Evolutionary conservation across 2,797 vertebrate species (phyloP).

Genomic region (Pachyuromys duprasi): DNA sequence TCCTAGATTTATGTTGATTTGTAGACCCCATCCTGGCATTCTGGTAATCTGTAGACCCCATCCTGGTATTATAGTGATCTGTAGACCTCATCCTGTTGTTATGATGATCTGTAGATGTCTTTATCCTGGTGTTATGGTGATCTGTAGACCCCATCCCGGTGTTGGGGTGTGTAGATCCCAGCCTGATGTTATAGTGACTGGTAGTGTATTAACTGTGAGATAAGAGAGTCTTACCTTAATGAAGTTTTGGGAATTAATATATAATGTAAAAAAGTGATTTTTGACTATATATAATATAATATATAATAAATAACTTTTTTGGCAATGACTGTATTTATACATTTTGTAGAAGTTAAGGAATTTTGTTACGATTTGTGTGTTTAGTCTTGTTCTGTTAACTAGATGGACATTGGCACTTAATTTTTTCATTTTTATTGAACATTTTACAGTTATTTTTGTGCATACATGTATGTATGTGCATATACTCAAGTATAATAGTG

Average conservation of each 20-base stretch:
- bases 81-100: background rate
- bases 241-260: background rate
- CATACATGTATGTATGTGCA: no score
- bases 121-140: background rate
- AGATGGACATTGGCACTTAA: background rate
- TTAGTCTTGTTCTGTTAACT: conserved; percentile 22
- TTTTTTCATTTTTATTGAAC: conserved; percentile 39
- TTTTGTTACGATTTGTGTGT: conserved; percentile 14
- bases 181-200: background rate
- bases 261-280: conserved; percentile 27
- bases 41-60: background rate
- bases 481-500: no score
- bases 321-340: conserved; percentile 17
- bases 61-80: background rate
- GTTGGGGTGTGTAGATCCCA: background rate
- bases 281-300: background rate
- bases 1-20: background rate
- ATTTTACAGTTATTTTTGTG: background rate
- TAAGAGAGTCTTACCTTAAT: background rate
- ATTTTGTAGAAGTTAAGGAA: conserved; percentile 19
- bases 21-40: background rate
- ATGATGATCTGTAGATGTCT: background rate
- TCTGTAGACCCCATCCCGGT: background rate
- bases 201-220: background rate
- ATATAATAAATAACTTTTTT: conserved; percentile 15